phyloP scores from a whole-genome alignment of 2,797 vertebrate genomes.

The Danionella dracula region DNA sequence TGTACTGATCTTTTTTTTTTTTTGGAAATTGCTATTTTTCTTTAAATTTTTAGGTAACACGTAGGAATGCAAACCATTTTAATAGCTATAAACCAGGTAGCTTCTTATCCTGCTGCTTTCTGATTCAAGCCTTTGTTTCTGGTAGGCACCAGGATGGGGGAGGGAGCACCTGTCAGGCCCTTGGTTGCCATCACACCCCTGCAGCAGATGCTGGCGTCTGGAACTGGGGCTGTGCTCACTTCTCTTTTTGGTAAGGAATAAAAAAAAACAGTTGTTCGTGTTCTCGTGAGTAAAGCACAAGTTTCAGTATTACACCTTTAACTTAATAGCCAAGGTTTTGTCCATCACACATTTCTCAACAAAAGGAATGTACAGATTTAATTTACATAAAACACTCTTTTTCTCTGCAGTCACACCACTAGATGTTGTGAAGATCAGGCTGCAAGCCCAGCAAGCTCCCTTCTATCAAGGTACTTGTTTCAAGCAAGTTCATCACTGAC shows the following conservation, averaged over 20 bases:
- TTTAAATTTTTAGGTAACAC: too few species aligned
- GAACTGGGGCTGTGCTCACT: constrained; percentile 86
- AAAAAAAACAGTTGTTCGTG: background rate
- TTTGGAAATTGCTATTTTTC: too few species aligned
- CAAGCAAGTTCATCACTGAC: too few species aligned
- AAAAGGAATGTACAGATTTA: too few species aligned
- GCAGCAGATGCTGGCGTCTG: constrained; percentile 94
- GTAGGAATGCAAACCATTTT: too few species aligned
- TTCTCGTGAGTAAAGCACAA: too few species aligned
- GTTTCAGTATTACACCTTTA: too few species aligned
- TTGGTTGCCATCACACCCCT: constrained; percentile 79
- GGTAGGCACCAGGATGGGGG: constrained; percentile 76
- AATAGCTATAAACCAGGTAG: background rate
- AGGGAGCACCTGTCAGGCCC: constrained; percentile 47
- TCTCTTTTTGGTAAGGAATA: constrained; percentile 84
- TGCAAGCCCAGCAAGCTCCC: constrained; percentile 87
- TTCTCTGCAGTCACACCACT: constrained; percentile 80
- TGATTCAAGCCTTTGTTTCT: background rate
- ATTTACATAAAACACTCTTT: too few species aligned
- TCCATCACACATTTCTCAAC: too few species aligned
- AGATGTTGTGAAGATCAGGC: constrained; percentile 92
- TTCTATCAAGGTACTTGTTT: constrained; percentile 71
- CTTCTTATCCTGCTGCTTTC: too few species aligned
- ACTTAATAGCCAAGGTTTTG: too few species aligned
- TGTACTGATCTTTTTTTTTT: too few species aligned